Conservation (phyloP, 2,888 invertebrate genomes). For the Drosophila villosipedis region DNA sequence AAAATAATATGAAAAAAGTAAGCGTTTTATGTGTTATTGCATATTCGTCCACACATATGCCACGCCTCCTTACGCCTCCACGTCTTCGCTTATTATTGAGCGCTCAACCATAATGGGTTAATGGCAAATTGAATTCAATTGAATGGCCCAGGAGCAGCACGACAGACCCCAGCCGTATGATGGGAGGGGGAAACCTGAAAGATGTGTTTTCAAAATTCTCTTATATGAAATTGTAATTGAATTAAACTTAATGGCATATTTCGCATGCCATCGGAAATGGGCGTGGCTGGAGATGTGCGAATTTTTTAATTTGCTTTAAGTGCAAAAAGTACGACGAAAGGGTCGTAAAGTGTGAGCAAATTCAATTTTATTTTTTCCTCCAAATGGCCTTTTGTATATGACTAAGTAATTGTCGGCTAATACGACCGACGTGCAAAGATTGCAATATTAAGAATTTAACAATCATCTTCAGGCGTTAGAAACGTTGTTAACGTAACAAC, state of each 20-base stretch:
- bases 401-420: constrained; percentile 51
- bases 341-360: constrained; percentile 67
- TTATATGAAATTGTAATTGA: constrained; percentile 76
- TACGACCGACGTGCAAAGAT: constrained; percentile 39
- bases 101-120: constrained; percentile 78
- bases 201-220: constrained; percentile 58
- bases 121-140: constrained; percentile 80
- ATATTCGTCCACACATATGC: constrained; percentile 54
- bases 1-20: not conserved
- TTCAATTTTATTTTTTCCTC: constrained; percentile 66
- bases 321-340: constrained; percentile 52
- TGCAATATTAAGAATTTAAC: constrained; percentile 1
- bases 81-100: constrained; percentile 67
- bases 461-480: constrained; percentile 2
- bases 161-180: not conserved
- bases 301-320: constrained; percentile 76
- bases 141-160: constrained; percentile 43
- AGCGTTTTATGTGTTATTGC: constrained; percentile 78
- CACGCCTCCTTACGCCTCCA: constrained; percentile 17
- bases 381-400: constrained; percentile 54
- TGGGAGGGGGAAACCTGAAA: constrained; percentile 13
- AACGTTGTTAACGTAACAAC: not conserved
- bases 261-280: constrained; percentile 63
- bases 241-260: constrained; percentile 82
- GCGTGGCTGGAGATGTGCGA: constrained; percentile 54